Evolutionary conservation across 2,113 vertebrate genomes (phyloP), one percentile per base, ranked within the genome.

Genomic region (Ranitomeya variabilis): DNA sequence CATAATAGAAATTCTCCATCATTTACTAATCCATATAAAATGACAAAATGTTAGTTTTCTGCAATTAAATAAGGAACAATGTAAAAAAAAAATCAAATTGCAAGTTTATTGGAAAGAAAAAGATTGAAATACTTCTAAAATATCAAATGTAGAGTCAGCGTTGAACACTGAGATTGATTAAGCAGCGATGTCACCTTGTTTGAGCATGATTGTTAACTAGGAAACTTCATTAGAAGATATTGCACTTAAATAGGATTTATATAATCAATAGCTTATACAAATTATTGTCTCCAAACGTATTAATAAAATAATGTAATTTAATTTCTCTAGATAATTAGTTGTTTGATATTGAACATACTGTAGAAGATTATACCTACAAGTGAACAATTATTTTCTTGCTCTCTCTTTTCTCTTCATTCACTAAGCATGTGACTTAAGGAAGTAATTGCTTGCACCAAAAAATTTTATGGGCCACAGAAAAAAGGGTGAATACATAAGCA

Each of bases 151-250:
- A n/a, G 10, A 80, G 57, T 80, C n/a, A 80, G n/a, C 23, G n/a
- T 2, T 57, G 21, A 52, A 26, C 0, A 26, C 51, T 26, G 51
- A 87, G 77, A 67, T 67, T 87, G 77, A 87, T 87, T 64, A 79
- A 69, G 45, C 64, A 69, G 62, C 37, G 78, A 86, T 67, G 76
- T 80, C 86, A 87, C 77, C 86, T 87, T 87, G 86, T 55, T 66
- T 79, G 37, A 67, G 76, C 21, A 52, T 14, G 14, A 14, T 51
- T 67, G 76, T 86, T 87, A 69, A 31, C 59, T 57, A 80, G 55
- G 66, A 69, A 26, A 86, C 55, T 67, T 60, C 15, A 59, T 55
- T 21, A 86, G 9, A 45, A 54, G n/a, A 87, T 59, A 62, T 67
- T 66, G 59, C 37, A 60, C 21, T 37, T 52, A 54, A 26, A 37